Base-by-base conservation (phyloP, 2,888 invertebrate genomes). In the Synanthedon myopaeformis region DNA sequence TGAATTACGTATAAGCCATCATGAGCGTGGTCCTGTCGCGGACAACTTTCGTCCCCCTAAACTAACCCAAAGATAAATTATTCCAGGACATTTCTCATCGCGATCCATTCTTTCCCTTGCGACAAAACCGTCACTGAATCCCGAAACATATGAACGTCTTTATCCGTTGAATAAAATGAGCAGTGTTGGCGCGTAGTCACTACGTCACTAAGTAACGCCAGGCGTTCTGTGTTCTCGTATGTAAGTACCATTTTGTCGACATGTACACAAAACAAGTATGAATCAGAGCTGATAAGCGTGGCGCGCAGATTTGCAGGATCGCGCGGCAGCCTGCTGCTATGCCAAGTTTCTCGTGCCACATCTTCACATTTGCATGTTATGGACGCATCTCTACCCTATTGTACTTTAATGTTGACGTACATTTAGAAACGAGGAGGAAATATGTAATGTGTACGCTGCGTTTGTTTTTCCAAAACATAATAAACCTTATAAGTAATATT, bases 231-330 rank as follows among this genome's bases (percentile, higher is more conserved):
- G 59, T 62, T 64, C 65, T 61, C 65, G 65, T 67, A 66, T 64
- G 63, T 66, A 53, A 61, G 52, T 58, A 65, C 58, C 58, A 60
- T 57, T 58, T 62, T 65, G 65, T 66, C 60, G 63, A 65, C 64
- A 67, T 70, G 64, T 71, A 63, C 62, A 67, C 66, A 59, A 70
- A 63, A 66, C 63, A 65, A 67, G 72, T 41, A 83, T 85, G 83
- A 84, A 83, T 85, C 81, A 82, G 74, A 66, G 68, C 78, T 83
- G 83, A 86, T 85, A 86, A 85, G 84, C 79, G 66, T 64, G 64
- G 73, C 69, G 71, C 72, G 64, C 79, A 82, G 82, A 86, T 85
- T 82, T 81, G 76, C 78, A 71, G 79, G 74, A 81, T 78, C 75
- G 72, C 63, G 64, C 67, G 66, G 69, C 72, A 72, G 70, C 70